Evolutionary conservation across 35 echinoderm and acorn worm genomes (phyloP).

Genomic region (Hemicentrotus pulcherrimus): DNA sequence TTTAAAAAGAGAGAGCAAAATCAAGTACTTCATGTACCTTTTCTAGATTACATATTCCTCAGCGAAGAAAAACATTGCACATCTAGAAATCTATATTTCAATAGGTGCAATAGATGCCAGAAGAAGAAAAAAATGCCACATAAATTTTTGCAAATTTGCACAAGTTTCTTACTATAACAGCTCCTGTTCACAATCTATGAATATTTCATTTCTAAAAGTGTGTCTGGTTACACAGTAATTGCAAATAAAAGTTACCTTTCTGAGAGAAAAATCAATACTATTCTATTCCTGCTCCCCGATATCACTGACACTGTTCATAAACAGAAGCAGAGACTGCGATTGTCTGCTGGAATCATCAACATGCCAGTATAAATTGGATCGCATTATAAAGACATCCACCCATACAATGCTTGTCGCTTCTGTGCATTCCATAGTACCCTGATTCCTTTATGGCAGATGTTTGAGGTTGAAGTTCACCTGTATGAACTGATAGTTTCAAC

Average conservation of each 20-base stretch:
- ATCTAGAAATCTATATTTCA: too few species aligned
- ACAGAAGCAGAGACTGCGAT: not conserved
- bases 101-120: too few species aligned
- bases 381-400: not conserved
- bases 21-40: too few species aligned
- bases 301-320: not conserved
- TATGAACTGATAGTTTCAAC: not conserved
- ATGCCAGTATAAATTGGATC: constrained; percentile 32
- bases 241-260: not conserved
- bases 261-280: too few species aligned
- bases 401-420: constrained; percentile 1
- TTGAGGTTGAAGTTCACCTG: not conserved
- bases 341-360: constrained; percentile 15
- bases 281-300: not conserved
- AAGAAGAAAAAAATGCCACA: too few species aligned
- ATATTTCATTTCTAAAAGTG: not conserved
- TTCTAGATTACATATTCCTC: too few species aligned
- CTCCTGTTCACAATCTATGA: not conserved
- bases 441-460: not conserved
- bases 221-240: not conserved
- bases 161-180: too few species aligned
- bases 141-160: too few species aligned
- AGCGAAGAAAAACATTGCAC: too few species aligned
- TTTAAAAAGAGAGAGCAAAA: too few species aligned
- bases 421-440: not conserved